A percentile compares a stretch with the other conserved stretches of the same genome.
phyloP scores from a whole-genome alignment of 1,140 invertebrate species.

The Odontomachus brunneus region DNA sequence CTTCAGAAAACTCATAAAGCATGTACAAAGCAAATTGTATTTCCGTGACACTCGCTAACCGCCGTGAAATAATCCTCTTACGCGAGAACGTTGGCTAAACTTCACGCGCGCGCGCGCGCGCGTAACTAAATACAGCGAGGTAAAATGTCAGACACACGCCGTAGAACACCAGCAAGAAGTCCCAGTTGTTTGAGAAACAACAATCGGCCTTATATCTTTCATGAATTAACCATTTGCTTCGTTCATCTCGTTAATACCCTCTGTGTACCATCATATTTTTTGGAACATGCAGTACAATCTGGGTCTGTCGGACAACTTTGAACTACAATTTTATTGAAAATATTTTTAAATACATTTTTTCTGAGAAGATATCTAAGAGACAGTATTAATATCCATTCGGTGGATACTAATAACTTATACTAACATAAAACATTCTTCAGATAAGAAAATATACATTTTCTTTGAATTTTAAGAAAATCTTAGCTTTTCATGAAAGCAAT shows the following conservation, averaged over 20 bases:
- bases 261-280: no score
- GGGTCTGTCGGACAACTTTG: no score
- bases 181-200: constrained; percentile 28
- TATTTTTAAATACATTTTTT: no score
- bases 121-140: constrained; percentile 13
- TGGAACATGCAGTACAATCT: no score
- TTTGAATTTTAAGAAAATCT: no score
- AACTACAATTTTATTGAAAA: no score
- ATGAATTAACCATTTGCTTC: not conserved
- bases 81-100: constrained; percentile 48
- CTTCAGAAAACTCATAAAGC: constrained; percentile 72
- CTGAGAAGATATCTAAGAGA: no score
- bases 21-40: constrained; percentile 64
- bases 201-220: not conserved
- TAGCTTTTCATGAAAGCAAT: no score
- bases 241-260: not conserved
- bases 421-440: no score
- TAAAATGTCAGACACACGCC: not conserved
- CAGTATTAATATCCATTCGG: no score
- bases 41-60: constrained; percentile 57
- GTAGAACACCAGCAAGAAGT: constrained; percentile 8
- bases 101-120: not conserved
- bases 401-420: no score
- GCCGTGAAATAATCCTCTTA: constrained; percentile 77
- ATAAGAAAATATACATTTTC: no score